Evolutionary conservation across 2,113 vertebrate species (phyloP), one percentile per base, ranked within the genome.

Genomic region (Gymnogyps californianus): DNA sequence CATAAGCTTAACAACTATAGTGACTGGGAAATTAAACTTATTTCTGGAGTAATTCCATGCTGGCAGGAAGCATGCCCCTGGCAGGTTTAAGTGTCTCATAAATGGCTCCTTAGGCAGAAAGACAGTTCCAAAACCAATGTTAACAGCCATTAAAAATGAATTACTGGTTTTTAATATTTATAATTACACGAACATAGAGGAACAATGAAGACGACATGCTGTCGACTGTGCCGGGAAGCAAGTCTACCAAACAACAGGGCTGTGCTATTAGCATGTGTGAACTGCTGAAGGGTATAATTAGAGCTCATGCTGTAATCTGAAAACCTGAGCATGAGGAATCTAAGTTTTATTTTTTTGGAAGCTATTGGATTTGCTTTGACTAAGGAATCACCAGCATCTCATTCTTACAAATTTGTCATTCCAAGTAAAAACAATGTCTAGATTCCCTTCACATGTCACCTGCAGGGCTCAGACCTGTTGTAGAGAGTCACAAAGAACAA

Each of bases 71-170:
- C 34, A 47, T 47, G 78, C 67, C 84, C 87, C 90, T 97, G 87
- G 93, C 95, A 96, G 91, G 85, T 91, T 96, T 49, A 95, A 95
- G 57, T 92, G 83, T 89, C 93, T 97, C 89, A 83, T 91, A 96
- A 97, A 96, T 93, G 94, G 90, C 82, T 96, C 82, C 91, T 96
- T 34, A 66, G 82, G 82, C 94, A 97, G 93, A 78, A 70, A 97
- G 93, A 66, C 84, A 96, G 84, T 94, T 97, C 95, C 95, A 97
- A 96, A 96, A 94, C 25, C 94, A 97, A 94, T 90, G 93, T 96
- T 97, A 97, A 95, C 91, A 87, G 71, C 82, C 75, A 97, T 97
- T 96, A 97, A 96, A 97, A 96, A 96, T 96, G 82, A 94, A 97
- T 96, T 96, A 96, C 87, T 78, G 44, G 8, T 20, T 93, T 96